Evolutionary conservation across 2,888 invertebrate genomes (phyloP).

Genomic region (Xestoiulus laeticollis): DNA sequence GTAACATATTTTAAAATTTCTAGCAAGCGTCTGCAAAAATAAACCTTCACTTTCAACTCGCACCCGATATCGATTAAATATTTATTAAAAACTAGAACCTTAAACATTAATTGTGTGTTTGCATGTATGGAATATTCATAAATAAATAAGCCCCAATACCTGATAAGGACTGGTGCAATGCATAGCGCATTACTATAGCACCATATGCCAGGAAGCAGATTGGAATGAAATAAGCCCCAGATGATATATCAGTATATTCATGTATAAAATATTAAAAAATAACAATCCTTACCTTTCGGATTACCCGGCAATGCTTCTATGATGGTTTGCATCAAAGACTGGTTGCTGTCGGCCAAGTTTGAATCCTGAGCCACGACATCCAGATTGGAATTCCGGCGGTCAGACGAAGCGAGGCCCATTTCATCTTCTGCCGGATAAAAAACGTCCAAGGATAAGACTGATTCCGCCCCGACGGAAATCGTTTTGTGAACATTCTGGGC

Average conservation of each 20-base stretch:
- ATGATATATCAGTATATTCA: not conserved
- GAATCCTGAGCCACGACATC: not conserved
- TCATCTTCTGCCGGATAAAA: conserved; percentile 96
- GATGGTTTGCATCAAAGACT: conserved; percentile 47
- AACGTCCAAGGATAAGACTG: conserved; percentile 77
- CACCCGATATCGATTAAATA: too few relatives aligned
- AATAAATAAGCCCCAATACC: too few relatives aligned
- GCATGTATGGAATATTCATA: too few relatives aligned
- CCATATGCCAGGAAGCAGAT: too few relatives aligned
- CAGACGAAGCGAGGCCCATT: conserved; percentile 53
- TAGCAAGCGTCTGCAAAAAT: too few relatives aligned
- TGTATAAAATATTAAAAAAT: not conserved
- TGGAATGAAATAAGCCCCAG: too few relatives aligned
- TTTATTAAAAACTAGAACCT: too few relatives aligned
- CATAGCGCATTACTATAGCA: too few relatives aligned
- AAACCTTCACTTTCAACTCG: too few relatives aligned
- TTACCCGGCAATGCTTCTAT: conserved; percentile 28
- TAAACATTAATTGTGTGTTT: too few relatives aligned
- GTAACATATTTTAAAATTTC: too few relatives aligned
- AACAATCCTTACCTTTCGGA: conserved; percentile 19
- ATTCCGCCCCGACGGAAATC: conserved; percentile 87
- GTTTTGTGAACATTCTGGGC: conserved; percentile 68
- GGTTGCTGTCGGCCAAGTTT: conserved; percentile 6
- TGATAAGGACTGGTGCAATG: too few relatives aligned
- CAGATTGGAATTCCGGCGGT: not conserved